phyloP scores from a whole-genome alignment of 2,888 invertebrate species.

The Ferdinandea cuprea region DNA sequence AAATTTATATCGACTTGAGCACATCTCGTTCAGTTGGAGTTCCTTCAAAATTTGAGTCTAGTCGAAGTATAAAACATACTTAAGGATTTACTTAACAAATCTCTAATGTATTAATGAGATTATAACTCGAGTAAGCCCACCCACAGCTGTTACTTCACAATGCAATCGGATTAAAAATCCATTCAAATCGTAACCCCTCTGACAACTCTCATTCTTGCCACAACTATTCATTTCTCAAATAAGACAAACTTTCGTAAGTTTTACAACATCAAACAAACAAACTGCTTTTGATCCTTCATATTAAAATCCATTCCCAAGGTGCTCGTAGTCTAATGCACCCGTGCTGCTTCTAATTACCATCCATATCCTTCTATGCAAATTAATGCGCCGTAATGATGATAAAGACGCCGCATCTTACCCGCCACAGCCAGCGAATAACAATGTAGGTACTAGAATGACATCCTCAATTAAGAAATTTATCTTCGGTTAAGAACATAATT shows the following conservation, averaged over 20 bases:
- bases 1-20: no score
- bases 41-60: no score
- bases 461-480: slow-evolving; percentile 66
- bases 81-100: no score
- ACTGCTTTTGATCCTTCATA: slow-evolving; percentile 35
- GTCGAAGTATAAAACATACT: no score
- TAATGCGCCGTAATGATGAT: slow-evolving; percentile 61
- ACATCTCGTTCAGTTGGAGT: no score
- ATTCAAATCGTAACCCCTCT: slow-evolving; percentile 19
- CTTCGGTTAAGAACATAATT: slow-evolving; percentile 51
- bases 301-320: slow-evolving; percentile 23
- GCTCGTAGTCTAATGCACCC: slow-evolving; percentile 39
- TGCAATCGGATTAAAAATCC: slow-evolving; percentile 33
- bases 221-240: slow-evolving; percentile 32
- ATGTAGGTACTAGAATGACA: slow-evolving; percentile 38
- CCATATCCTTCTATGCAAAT: slow-evolving; percentile 55
- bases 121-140: no score
- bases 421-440: not conserved
- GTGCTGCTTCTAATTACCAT: slow-evolving; percentile 50
- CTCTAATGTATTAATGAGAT: no score
- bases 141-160: not conserved
- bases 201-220: not conserved
- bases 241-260: slow-evolving; percentile 39
- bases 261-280: slow-evolving; percentile 60
- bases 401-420: slow-evolving; percentile 18